These are phyloP conservation scores for Physocephala rufipes DNA, from an alignment of 2,888 invertebrate species.

Conservation along the genomic window DNA sequence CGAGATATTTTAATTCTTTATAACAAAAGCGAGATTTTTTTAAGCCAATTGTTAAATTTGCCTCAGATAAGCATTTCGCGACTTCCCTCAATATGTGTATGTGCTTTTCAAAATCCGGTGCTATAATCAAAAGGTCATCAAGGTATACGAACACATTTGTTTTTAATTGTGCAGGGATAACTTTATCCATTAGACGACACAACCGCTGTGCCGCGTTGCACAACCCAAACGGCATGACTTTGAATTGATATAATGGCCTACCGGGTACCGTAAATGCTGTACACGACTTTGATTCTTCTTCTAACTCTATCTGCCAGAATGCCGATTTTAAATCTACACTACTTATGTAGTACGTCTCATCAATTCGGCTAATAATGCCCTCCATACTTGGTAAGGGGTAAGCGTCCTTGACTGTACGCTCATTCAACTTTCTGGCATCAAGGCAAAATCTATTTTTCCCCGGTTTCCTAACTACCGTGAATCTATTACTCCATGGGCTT, in stretches of 20 bases:
- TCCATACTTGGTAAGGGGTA: no score
- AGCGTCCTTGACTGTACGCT: no score
- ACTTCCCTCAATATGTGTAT: constrained; percentile 20
- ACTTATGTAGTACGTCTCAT: constrained; percentile 48
- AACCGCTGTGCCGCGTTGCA: constrained; percentile 39
- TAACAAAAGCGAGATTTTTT: constrained; percentile 40
- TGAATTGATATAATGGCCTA: constrained; percentile 38
- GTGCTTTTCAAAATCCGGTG: constrained; percentile 36
- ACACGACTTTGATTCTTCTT: constrained; percentile 26
- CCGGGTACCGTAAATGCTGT: constrained; percentile 40
- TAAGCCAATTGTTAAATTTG: constrained; percentile 39
- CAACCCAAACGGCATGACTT: constrained; percentile 40
- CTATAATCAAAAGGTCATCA: constrained; percentile 38
- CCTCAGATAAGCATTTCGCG: constrained; percentile 28
- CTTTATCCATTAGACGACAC: constrained; percentile 46
- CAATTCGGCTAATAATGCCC: constrained; percentile 41
- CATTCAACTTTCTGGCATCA: no score
- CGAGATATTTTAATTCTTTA: constrained; percentile 34
- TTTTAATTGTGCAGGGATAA: constrained; percentile 41
- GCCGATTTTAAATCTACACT: constrained; percentile 44
- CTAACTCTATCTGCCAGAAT: constrained; percentile 36
- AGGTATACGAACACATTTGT: constrained; percentile 40
- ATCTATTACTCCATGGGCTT: constrained; percentile 51
- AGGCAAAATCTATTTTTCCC: no score
- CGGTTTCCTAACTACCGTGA: no score